These are phyloP conservation scores for Drosophila nigrodunni DNA, from an alignment of 1,140 invertebrate species.

Conservation along the genomic window DNA sequence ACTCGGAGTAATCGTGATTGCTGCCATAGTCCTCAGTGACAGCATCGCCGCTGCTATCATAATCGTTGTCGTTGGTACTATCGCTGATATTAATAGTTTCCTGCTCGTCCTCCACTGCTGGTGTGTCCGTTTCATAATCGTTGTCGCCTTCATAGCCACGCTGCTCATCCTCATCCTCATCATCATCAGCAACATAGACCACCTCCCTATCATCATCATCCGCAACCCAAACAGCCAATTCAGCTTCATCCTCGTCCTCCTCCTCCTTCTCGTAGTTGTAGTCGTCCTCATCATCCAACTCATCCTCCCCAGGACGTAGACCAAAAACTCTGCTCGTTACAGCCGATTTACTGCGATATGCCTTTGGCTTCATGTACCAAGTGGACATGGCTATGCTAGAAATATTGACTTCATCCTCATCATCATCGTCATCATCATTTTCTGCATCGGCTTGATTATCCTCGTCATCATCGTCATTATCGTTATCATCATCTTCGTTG, in stretches of 20 bases:
- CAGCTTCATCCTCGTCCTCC: too few species aligned
- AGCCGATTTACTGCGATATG: neutral
- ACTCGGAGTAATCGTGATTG: neutral
- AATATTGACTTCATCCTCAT: neutral
- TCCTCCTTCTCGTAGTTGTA: too few species aligned
- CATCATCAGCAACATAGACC: too few species aligned
- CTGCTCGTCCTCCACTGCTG: neutral
- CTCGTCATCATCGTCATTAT: neutral
- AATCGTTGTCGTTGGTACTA: neutral
- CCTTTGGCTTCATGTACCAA: neutral
- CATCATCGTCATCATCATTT: neutral
- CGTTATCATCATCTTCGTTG: neutral
- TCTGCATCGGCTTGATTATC: neutral
- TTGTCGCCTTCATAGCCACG: neutral
- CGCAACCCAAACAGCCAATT: too few species aligned
- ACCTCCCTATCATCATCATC: too few species aligned
- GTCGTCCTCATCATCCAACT: neutral
- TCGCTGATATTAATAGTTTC: neutral
- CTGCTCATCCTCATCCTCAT: neutral
- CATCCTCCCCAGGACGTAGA: neutral
- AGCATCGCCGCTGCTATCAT: too few species aligned
- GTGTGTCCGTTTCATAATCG: too few species aligned
- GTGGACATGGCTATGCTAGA: neutral
- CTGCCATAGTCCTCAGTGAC: neutral
- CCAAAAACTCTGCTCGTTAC: neutral